Conservation (phyloP, 1,140 invertebrate species). For the Drosophila bocki region DNA sequence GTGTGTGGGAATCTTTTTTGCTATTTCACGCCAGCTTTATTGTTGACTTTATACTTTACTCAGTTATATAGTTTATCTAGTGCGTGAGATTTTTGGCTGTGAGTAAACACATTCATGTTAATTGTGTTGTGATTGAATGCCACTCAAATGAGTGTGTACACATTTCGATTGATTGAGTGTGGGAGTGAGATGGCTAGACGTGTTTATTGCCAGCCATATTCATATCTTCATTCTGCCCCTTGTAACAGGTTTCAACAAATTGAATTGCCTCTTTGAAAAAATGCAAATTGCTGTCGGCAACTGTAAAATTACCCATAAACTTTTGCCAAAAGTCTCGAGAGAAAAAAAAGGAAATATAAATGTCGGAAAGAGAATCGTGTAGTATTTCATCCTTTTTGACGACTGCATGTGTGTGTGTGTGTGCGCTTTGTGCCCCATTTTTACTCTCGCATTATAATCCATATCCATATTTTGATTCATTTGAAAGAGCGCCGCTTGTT, state of each 20-base stretch:
- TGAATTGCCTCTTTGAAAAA: conserved; percentile 23
- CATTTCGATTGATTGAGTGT: conserved; percentile 30
- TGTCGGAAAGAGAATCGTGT: conserved; percentile 32
- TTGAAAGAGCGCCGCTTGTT: conserved; percentile 55
- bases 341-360: conserved; percentile 17
- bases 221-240: conserved; percentile 7
- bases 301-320: conserved; percentile 35
- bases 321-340: conserved; percentile 18
- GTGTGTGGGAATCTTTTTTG: conserved; percentile 30
- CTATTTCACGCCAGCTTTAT: conserved; percentile 14
- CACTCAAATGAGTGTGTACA: conserved; percentile 63
- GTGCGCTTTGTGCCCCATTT: conserved; percentile 66
- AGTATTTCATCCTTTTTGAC: conserved; percentile 44
- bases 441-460: conserved; percentile 74
- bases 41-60: conserved; percentile 38
- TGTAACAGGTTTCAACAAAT: conserved; percentile 60
- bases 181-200: conserved; percentile 24
- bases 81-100: conserved; percentile 37
- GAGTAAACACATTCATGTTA: conserved; percentile 56
- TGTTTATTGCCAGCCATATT: conserved; percentile 28
- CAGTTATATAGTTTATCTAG: conserved; percentile 55
- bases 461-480: conserved; percentile 81
- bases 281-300: conserved; percentile 55
- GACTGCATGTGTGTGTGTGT: conserved; percentile 13
- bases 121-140: conserved; percentile 74